Conservation (phyloP, 2,888 invertebrate genomes). For the Melinaea menophilus region DNA sequence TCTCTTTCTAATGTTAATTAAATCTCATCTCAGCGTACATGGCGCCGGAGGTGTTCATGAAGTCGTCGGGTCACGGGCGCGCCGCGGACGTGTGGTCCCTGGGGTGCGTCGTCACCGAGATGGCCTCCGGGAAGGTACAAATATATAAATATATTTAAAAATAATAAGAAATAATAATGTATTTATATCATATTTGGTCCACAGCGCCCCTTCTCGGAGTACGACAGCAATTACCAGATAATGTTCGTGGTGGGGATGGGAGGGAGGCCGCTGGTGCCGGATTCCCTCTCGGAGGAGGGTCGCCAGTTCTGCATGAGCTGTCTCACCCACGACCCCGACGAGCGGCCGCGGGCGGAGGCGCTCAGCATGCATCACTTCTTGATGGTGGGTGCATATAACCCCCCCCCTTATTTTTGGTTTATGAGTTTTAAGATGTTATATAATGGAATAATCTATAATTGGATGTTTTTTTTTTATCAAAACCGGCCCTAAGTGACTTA, state of each 20-base stretch:
- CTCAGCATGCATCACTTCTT: constrained; percentile 88
- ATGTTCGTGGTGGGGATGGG: constrained; percentile 98
- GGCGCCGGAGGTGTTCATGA: constrained; percentile 97
- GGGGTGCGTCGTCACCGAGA: constrained; percentile 96
- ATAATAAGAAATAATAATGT: background rate
- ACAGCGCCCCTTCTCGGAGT: constrained; percentile 94
- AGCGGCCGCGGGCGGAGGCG: constrained; percentile 82
- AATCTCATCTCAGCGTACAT: constrained; percentile 85
- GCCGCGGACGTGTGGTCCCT: constrained; percentile 98
- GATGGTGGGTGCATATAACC: no score
- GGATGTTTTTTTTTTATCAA: no score
- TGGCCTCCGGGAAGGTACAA: constrained; percentile 92
- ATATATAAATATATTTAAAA: no score
- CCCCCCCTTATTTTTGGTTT: background rate
- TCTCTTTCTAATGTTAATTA: background rate
- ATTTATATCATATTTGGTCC: background rate
- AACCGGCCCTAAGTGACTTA: no score
- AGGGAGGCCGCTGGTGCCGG: constrained; percentile 86
- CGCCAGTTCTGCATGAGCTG: constrained; percentile 87
- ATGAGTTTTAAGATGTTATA: background rate
- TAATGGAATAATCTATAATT: no score
- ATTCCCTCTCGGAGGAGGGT: constrained; percentile 88
- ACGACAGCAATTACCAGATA: constrained; percentile 95
- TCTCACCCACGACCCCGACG: constrained; percentile 88
- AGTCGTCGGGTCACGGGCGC: constrained; percentile 92